These are phyloP conservation scores for Neuroscelio doddi DNA, from an alignment of 2,888 invertebrate species.

Conservation along the genomic window DNA sequence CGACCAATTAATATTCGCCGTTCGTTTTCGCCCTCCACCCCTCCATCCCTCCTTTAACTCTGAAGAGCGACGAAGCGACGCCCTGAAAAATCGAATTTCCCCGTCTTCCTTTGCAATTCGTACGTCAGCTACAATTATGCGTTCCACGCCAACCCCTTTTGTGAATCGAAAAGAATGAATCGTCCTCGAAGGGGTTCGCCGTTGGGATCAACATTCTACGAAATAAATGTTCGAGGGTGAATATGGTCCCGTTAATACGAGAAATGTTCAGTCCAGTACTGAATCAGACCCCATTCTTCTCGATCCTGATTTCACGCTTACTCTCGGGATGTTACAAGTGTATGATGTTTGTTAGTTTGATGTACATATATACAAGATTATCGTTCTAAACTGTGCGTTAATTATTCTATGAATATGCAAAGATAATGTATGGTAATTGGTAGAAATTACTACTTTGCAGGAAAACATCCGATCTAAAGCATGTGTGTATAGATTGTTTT, in stretches of 20 bases:
- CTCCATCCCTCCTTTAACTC: no score
- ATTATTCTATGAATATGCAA: slow-evolving; percentile 4
- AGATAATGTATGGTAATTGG: background rate
- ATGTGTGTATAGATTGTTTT: no score
- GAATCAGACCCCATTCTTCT: slow-evolving; percentile 50
- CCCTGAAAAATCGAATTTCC: slow-evolving; percentile 53
- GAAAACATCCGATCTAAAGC: no score
- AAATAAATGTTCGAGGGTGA: slow-evolving; percentile 54
- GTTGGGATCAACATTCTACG: slow-evolving; percentile 52
- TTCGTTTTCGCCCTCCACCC: slow-evolving; percentile 48
- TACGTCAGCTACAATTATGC: slow-evolving; percentile 55
- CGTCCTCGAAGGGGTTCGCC: slow-evolving; percentile 32
- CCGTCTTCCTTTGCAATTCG: slow-evolving; percentile 25
- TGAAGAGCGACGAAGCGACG: slow-evolving; percentile 35
- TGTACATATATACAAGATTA: slow-evolving; percentile 13
- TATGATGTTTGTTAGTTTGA: background rate
- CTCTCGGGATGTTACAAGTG: background rate
- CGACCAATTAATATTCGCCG: slow-evolving; percentile 67
- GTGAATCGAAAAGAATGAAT: slow-evolving; percentile 19
- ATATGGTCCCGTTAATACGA: slow-evolving; percentile 18
- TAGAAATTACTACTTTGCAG: no score
- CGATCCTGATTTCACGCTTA: slow-evolving; percentile 16
- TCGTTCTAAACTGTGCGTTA: slow-evolving; percentile 10
- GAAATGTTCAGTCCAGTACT: slow-evolving; percentile 43
- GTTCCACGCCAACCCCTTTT: slow-evolving; percentile 37